Conservation (phyloP, 2,888 invertebrate genomes). For the Cephus pulcher region DNA sequence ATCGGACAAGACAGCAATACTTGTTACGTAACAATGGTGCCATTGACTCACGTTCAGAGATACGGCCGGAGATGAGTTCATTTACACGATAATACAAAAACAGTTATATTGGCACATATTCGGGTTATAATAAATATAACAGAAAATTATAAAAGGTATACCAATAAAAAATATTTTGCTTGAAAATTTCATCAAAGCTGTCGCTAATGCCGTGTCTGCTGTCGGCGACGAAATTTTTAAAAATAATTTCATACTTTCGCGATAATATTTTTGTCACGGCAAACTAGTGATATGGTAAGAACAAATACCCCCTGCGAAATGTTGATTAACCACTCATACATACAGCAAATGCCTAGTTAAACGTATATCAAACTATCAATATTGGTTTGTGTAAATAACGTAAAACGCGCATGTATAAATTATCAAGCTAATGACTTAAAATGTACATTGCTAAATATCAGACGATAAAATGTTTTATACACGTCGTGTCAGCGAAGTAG, state of each 20-base stretch:
- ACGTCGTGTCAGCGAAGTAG: background rate
- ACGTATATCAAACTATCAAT: background rate
- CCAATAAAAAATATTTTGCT: too few relatives aligned
- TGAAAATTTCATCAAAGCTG: background rate
- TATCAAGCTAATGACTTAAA: background rate
- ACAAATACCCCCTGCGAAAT: background rate
- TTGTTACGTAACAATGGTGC: too few relatives aligned
- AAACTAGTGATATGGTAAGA: background rate
- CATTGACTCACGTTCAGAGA: too few relatives aligned
- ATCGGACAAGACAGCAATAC: too few relatives aligned
- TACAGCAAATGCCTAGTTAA: background rate
- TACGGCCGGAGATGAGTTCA: too few relatives aligned
- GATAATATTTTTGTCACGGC: background rate
- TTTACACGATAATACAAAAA: too few relatives aligned
- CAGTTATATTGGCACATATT: too few relatives aligned
- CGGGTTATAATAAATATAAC: too few relatives aligned
- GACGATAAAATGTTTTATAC: background rate
- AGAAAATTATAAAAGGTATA: too few relatives aligned
- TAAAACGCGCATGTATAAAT: background rate
- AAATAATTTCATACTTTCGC: too few relatives aligned
- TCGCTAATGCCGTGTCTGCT: background rate
- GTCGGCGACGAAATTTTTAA: background rate
- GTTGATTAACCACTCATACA: background rate
- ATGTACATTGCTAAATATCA: background rate
- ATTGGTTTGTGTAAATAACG: background rate